Evolutionary conservation across 2,113 vertebrate species (phyloP).

Genomic region (Hiodon tergisus): DNA sequence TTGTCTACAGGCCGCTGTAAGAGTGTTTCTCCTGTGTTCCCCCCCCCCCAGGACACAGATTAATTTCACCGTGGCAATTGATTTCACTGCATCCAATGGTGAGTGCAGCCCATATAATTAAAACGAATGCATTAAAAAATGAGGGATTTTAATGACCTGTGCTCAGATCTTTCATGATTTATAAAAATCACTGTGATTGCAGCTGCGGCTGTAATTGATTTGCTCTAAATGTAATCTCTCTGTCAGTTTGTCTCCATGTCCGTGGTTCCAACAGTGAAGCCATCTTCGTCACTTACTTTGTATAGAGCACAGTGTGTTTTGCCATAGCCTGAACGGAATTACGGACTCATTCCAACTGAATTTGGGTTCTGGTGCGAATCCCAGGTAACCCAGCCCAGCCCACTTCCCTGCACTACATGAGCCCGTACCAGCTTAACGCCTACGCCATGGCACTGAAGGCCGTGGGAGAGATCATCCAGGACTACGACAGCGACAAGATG

Average conservation of each 20-base stretch:
- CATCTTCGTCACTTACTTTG: too few species aligned
- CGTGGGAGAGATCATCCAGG: constrained; percentile 78
- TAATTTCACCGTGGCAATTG: constrained; percentile 98
- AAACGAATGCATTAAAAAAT: neutral
- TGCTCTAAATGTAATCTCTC: too few species aligned
- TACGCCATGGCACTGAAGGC: constrained; percentile 77
- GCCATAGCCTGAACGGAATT: neutral
- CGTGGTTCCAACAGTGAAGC: too few species aligned
- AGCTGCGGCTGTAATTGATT: too few species aligned
- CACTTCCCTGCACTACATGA: constrained; percentile 78
- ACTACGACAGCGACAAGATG: constrained; percentile 81
- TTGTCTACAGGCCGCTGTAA: neutral
- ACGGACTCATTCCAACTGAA: neutral
- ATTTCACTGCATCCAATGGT: constrained; percentile 99
- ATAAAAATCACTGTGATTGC: neutral
- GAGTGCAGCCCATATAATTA: constrained; percentile 50
- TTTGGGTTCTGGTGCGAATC: constrained; percentile 12
- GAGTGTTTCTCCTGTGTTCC: neutral
- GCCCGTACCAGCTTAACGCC: constrained; percentile 74
- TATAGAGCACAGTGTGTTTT: too few species aligned
- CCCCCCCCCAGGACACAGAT: constrained; percentile 82
- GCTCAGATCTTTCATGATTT: neutral
- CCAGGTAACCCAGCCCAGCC: constrained; percentile 75
- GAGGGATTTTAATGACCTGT: neutral
- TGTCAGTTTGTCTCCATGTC: too few species aligned